Evolutionary conservation across 2,797 vertebrate genomes (phyloP).

Genomic region (Rhinatrema bivittatum): DNA sequence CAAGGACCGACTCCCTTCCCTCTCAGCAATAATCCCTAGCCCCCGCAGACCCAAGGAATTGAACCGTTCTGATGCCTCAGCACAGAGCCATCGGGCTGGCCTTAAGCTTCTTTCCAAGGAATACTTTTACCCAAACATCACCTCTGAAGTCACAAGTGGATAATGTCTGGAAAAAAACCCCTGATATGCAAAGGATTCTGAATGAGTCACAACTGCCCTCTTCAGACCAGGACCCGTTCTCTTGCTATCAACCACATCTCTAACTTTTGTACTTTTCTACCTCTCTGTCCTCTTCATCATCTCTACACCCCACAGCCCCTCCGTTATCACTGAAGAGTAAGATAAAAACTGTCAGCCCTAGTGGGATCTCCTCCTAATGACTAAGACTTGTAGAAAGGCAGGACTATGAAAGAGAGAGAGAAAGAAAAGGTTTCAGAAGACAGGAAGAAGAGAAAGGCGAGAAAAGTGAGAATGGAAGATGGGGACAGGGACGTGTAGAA

Average conservation of each 20-base stretch:
- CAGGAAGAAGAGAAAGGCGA: constrained; percentile 18
- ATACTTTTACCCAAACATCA: no score
- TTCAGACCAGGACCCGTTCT: no score
- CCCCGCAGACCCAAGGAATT: no score
- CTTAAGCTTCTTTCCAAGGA: no score
- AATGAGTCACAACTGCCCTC: no score
- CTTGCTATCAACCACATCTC: not conserved
- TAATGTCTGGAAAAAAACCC: no score
- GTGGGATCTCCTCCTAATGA: not conserved
- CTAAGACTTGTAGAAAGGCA: not conserved
- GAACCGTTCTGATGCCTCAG: no score
- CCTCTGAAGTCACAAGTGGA: no score
- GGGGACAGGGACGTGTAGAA: constrained; percentile 9
- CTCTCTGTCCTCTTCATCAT: not conserved
- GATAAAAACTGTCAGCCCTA: constrained; percentile 1
- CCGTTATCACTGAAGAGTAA: constrained; percentile 6
- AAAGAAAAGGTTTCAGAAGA: constrained; percentile 16
- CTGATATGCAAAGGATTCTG: no score
- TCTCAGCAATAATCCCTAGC: no score
- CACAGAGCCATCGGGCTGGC: no score
- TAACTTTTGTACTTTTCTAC: not conserved
- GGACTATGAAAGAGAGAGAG: not conserved
- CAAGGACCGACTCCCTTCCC: no score
- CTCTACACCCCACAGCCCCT: constrained; percentile 9
- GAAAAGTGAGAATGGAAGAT: constrained; percentile 16